Evolutionary conservation across 1,140 invertebrate species (phyloP).

Genomic region (Drosophila orosa): DNA sequence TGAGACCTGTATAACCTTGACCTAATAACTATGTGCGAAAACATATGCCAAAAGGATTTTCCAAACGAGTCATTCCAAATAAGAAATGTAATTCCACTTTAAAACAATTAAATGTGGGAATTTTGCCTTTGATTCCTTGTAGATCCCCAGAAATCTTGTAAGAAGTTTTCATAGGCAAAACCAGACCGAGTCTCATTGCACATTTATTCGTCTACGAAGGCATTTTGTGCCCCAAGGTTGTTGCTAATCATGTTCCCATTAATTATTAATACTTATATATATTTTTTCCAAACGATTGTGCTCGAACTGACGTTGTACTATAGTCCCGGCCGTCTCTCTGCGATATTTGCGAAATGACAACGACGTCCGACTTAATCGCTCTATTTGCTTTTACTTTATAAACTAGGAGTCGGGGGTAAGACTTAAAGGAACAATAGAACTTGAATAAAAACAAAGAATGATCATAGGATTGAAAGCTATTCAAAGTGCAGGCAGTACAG

Average conservation of each 20-base stretch:
- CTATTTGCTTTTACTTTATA: conserved; percentile 12
- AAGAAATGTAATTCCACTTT: neutral
- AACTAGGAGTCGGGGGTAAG: neutral
- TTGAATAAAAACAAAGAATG: conserved; percentile 1
- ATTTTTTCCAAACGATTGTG: conserved; percentile 44
- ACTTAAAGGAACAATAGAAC: neutral
- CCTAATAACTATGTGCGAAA: conserved; percentile 7
- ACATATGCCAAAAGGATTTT: conserved; percentile 8
- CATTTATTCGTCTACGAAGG: conserved; percentile 26
- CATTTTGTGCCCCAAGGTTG: conserved; percentile 58
- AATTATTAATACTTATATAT: conserved; percentile 54
- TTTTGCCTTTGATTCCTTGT: conserved; percentile 24
- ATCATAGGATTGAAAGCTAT: neutral
- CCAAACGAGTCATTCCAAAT: neutral
- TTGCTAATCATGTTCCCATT: conserved; percentile 71
- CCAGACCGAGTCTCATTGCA: neutral
- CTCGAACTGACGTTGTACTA: conserved; percentile 43
- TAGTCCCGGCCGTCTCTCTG: conserved; percentile 20
- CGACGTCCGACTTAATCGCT: conserved; percentile 45
- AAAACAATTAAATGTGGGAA: conserved; percentile 6
- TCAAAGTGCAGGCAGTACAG: neutral
- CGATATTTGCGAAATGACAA: conserved; percentile 38
- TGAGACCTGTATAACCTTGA: conserved; percentile 9
- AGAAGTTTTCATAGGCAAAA: conserved; percentile 6
- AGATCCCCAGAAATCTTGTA: neutral